Evolutionary conservation across 2,888 invertebrate species (phyloP).

Genomic region (Rhamphomyia laevipes): DNA sequence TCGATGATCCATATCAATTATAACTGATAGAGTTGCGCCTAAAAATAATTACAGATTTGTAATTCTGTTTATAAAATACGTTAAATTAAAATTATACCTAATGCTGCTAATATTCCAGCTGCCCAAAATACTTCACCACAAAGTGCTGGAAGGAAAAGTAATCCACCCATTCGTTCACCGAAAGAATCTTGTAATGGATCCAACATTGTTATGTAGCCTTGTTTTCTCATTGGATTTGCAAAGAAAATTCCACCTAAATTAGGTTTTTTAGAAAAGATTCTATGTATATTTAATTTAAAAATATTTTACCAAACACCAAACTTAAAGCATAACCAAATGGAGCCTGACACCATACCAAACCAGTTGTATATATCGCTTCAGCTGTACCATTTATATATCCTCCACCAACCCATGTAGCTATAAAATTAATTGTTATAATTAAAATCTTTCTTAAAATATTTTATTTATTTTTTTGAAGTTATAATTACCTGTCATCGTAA

Average conservation of each 20-base stretch:
- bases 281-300: no score
- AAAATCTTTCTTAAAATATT: neutral
- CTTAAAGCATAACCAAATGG: conserved; percentile 98
- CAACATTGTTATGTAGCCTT: conserved; percentile 97
- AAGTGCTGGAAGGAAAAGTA: conserved; percentile 90
- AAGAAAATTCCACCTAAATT: conserved; percentile 85
- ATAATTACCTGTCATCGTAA: conserved; percentile 93
- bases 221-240: conserved; percentile 93
- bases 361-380: conserved; percentile 87
- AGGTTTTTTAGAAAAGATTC: neutral
- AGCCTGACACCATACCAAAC: conserved; percentile 95
- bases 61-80: neutral
- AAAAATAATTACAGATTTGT: neutral
- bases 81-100: conserved; percentile 45
- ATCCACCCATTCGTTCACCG: conserved; percentile 94
- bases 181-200: conserved; percentile 95
- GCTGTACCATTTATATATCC: conserved; percentile 99
- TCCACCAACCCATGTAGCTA: conserved; percentile 99
- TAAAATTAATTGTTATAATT: neutral
- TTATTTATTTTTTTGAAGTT: neutral
- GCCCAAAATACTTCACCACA: conserved; percentile 99
- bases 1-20: conserved; percentile 89
- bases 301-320: conserved; percentile 69
- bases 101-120: conserved; percentile 90
- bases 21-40: conserved; percentile 94